phyloP scores from a whole-genome alignment of 2,888 invertebrate species.

The Yponomeuta cagnagella region DNA sequence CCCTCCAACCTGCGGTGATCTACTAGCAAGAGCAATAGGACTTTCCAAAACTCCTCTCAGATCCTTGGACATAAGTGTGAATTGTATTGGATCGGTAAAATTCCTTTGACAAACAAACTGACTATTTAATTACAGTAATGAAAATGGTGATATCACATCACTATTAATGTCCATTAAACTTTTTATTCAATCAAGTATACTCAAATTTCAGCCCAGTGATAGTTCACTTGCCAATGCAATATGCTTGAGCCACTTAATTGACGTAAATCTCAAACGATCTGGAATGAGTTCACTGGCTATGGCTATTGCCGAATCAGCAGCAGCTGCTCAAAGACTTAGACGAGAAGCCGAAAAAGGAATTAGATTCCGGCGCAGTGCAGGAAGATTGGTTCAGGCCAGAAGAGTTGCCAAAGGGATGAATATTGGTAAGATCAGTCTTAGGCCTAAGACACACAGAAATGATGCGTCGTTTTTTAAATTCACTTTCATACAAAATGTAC shows the following conservation, averaged over 20 bases:
- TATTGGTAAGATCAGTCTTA: constrained; percentile 41
- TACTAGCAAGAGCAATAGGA: constrained; percentile 67
- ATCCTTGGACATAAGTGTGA: constrained; percentile 65
- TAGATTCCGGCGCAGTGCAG: constrained; percentile 61
- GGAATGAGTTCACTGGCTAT: constrained; percentile 63
- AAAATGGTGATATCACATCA: no score
- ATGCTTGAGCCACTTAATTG: constrained; percentile 61
- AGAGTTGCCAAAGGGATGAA: constrained; percentile 67
- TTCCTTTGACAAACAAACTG: constrained; percentile 17
- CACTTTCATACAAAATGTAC: no score
- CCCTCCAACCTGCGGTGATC: constrained; percentile 66
- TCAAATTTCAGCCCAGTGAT: constrained; percentile 53
- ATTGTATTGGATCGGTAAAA: constrained; percentile 64
- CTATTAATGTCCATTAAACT: neutral
- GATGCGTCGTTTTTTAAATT: no score
- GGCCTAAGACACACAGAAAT: no score
- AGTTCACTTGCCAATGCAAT: constrained; percentile 59
- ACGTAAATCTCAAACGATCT: constrained; percentile 62
- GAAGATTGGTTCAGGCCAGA: constrained; percentile 61
- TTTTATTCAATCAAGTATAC: neutral
- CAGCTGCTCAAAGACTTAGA: constrained; percentile 58
- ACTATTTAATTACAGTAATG: neutral
- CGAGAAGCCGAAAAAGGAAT: constrained; percentile 66
- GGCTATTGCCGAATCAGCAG: constrained; percentile 64
- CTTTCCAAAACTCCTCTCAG: constrained; percentile 65